Base-by-base conservation (phyloP, 2,113 vertebrate genomes). In the Takifugu flavidus region DNA sequence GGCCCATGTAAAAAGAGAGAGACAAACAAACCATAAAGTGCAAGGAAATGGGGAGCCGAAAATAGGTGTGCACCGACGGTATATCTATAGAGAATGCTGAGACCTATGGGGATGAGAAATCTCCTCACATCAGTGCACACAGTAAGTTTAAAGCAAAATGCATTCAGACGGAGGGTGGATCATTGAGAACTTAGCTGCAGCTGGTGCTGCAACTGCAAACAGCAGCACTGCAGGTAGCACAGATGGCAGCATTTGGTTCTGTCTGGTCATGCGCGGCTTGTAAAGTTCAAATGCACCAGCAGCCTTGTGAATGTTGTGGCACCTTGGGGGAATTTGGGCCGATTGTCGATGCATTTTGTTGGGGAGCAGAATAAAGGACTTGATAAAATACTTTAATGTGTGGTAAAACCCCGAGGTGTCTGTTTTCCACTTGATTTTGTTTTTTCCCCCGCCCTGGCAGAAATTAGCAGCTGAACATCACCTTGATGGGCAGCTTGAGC, bases 31-130 rank as follows among this genome's bases (percentile, higher is more conserved):
- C 14, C 2, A 26, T 5, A 25, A 46, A 70, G 43, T 58, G 49
- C 53, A 68, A 59, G 53, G n/a, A 31, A 39, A 6, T 25, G 4
- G 42, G 28, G 39, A 31, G 34, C 11, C n/a, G 6, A 67, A 31
- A 67, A 67, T 10, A 59, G 50, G 6, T 53, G 42, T 27, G 28
- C 11, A 25, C 59, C 57, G 47, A 64, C 20, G 0, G 5, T 3
- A 52, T 54, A 20, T 66, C 45, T 52, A 49, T 28, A 42, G 46
- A 57, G 46, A 12, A 56, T 53, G 25, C 4, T 42, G n/a, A 65
- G 12, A 54, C 47, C 10, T 46, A 45, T 52, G 6, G 29, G 34
- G 43, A 34, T 53, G 4, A 28, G 46, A 58, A 20, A 49, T 13
- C 51, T 49, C 44, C 14, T 45, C n/a, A 25, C 15, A 49, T 20